Base-by-base conservation (phyloP, 2,888 invertebrate genomes). In the Nowickia ferox region DNA sequence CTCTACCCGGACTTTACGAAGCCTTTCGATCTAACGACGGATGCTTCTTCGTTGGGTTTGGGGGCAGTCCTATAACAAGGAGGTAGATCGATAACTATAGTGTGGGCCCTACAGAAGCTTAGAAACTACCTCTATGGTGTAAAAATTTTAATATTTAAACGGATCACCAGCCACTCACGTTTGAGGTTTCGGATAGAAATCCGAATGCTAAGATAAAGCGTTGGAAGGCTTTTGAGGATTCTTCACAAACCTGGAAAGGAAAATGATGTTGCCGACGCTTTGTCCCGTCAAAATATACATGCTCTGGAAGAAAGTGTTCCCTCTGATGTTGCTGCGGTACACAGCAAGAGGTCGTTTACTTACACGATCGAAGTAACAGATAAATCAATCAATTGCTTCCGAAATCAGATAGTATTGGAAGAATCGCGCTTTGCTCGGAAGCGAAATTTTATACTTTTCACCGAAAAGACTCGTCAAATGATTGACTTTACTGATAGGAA, bases 401-500 rank as follows among this genome's bases (percentile, higher is more conserved):
- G 77, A 72, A 88, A 88, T 15, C 86, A 88, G 55, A 87, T 88
- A n/a, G 19, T 88, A 30, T 53, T 88, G 9, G 84, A 30, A 46
- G 15, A 65, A 22, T 22, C 22, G 22, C 22, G 22, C 22, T 22
- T 22, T 22, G 22, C 22, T 22, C 22, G 22, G 22, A 46, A 65
- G 15, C 46, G 46, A 46, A 65, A 30, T 22, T 46, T 46, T 22
- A 65, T 46, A 65, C 46, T 65, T 13, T 65, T 66, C 30, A 30
- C 15, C 57, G 17, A 57, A 57, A 72, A 72, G n/a, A 59, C 30
- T 57, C 22, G 22, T 22, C 46, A 63, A 30, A 48, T 71, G 61
- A 86, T 77, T 69, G 55, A 76, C 13, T 85, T 76, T 44, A 65
- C 75, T 22, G 69, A 76, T 63, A 82, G 30, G n/a, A 51, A 66